Base-by-base conservation (phyloP, 2,797 vertebrate genomes). In the Hozukius guyotensis region DNA sequence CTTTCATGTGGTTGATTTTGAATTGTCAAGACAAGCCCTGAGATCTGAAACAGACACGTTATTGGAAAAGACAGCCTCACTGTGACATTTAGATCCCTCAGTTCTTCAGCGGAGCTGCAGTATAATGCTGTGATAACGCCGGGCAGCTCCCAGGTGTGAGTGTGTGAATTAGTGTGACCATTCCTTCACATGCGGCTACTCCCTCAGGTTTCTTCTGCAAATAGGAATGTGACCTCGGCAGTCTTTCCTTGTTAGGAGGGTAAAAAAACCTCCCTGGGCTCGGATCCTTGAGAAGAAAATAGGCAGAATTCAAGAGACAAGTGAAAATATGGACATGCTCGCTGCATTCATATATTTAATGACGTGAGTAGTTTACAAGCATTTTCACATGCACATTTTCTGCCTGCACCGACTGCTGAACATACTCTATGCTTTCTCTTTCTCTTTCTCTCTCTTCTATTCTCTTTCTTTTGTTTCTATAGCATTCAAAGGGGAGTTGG, bases 161-260 rank as follows among this genome's bases (percentile, higher is more conserved):
- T 52, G 74, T 88, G 74, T 80, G 78, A 87, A 87, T 86, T 86
- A 60, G 81, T 79, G 67, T 80, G 66, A 74, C 53, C 16, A 31
- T 83, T 90, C 13, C 70, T 72, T 75, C 68, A 68, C 76, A 83
- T 65, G 76, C 71, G 80, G 78, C 67, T 61, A 66, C 70, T 90
- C 83, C 88, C 74, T 18, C 29, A 66, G 86, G 84, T 66, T 87
- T 84, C 56, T 16, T 75, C 80, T 85, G 73, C 76, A 88, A 85
- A 89, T 73, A 80, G 61, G 69, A 86, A 63, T 34, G 18, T 66
- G 52, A 86, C 61, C 72, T 71, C 4, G 34, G 53, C 57, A 62
- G 67, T 46, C 61, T 72, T 57, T 65, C 27, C 31, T 53, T 73
- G 20, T 73, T 76, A 29, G 78, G 61, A 55, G 24, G 55, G 25